Conservation (phyloP, 2,888 invertebrate species). For the Xestia ashworthii region DNA sequence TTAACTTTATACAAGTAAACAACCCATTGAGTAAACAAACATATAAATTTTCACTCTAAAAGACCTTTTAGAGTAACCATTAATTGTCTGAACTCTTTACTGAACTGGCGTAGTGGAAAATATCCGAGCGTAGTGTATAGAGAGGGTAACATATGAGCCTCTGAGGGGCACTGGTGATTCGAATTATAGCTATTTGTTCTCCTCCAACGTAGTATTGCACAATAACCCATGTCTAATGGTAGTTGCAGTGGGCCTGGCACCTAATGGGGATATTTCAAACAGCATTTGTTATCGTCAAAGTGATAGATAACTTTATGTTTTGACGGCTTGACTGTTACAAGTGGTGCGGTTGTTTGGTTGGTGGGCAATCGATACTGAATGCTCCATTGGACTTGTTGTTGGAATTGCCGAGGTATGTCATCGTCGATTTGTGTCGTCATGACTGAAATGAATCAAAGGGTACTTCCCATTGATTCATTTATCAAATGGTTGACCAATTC, state of each 20-base stretch:
- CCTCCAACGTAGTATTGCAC: slow-evolving; percentile 68
- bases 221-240: slow-evolving; percentile 74
- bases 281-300: slow-evolving; percentile 54
- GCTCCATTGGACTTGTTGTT: background rate
- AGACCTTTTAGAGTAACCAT: slow-evolving; percentile 65
- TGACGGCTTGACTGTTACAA: slow-evolving; percentile 34
- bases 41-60: slow-evolving; percentile 47
- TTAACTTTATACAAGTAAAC: slow-evolving; percentile 11
- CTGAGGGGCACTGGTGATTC: slow-evolving; percentile 78
- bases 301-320: slow-evolving; percentile 45
- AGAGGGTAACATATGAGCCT: slow-evolving; percentile 73
- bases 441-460: background rate
- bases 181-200: slow-evolving; percentile 84
- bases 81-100: slow-evolving; percentile 71
- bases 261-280: slow-evolving; percentile 62
- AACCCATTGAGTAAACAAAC: slow-evolving; percentile 29
- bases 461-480: too few relatives aligned
- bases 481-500: background rate
- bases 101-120: slow-evolving; percentile 69
- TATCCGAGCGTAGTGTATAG: slow-evolving; percentile 53
- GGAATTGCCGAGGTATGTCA: background rate
- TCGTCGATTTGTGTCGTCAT: background rate
- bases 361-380: background rate
- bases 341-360: slow-evolving; percentile 23
- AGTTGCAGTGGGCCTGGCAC: slow-evolving; percentile 53